Conservation (phyloP, 2,113 vertebrate genomes). For the Leptobrachium leishanense region DNA sequence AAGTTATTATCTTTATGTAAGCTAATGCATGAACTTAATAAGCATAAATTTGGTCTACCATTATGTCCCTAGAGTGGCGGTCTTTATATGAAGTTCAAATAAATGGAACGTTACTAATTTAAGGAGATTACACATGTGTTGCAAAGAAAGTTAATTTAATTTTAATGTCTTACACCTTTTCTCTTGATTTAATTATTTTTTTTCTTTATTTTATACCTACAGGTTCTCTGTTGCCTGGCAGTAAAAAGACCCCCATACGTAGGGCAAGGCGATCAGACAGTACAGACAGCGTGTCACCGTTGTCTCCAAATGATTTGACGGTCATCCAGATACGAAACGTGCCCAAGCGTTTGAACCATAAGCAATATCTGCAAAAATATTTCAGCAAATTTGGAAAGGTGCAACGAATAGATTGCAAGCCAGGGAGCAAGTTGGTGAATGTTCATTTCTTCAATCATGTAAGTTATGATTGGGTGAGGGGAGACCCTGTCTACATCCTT, state of each 20-base stretch:
- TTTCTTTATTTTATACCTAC: neutral
- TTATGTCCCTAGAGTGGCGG: too few species aligned
- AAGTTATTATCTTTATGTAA: too few species aligned
- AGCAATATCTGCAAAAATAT: conserved; percentile 72
- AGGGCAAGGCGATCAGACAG: conserved; percentile 60
- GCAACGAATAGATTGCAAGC: conserved; percentile 69
- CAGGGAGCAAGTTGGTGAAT: conserved; percentile 72
- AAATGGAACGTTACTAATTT: too few species aligned
- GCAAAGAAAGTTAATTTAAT: too few species aligned
- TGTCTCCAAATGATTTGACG: conserved; percentile 66
- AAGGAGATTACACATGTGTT: too few species aligned
- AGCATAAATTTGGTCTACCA: too few species aligned
- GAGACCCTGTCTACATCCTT: too few species aligned
- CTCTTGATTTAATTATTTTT: neutral
- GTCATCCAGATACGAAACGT: conserved; percentile 79
- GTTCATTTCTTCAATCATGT: conserved; percentile 87
- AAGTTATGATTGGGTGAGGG: conserved; percentile 57
- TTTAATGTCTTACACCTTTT: too few species aligned
- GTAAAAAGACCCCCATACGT: conserved; percentile 43
- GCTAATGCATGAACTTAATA: too few species aligned
- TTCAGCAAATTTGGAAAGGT: conserved; percentile 81
- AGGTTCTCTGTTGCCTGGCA: conserved; percentile 22
- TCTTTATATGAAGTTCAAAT: too few species aligned
- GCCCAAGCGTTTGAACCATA: conserved; percentile 74
- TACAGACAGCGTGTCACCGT: conserved; percentile 63